Conservation (phyloP, 2,888 invertebrate species). For the Villa cingulata region DNA sequence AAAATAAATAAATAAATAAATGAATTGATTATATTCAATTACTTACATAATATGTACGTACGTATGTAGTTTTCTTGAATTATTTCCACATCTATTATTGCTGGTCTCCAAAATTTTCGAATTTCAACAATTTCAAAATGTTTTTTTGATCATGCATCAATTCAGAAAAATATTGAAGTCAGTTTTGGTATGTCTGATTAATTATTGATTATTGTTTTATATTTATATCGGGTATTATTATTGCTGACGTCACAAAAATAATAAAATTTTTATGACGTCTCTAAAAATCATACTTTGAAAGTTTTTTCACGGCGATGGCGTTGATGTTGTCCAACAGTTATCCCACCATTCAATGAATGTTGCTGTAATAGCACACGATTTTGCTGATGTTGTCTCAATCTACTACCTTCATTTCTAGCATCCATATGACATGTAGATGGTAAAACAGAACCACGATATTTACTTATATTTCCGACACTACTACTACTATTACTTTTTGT, state of each 20-base stretch:
- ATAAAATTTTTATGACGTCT: slow-evolving; percentile 34
- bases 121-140: too few species aligned
- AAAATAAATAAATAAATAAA: too few species aligned
- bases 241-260: slow-evolving; percentile 12
- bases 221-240: too few species aligned
- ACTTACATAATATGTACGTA: too few species aligned
- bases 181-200: not conserved
- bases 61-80: too few species aligned
- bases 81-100: too few species aligned
- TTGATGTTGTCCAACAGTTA: slow-evolving; percentile 19
- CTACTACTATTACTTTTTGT: not conserved
- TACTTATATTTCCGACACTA: not conserved
- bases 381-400: slow-evolving; percentile 9
- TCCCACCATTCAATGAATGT: slow-evolving; percentile 16
- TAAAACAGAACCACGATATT: not conserved
- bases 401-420: not conserved
- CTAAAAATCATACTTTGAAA: slow-evolving; percentile 38
- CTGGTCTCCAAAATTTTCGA: too few species aligned
- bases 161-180: too few species aligned
- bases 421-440: not conserved
- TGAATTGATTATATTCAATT: too few species aligned
- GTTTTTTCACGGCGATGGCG: slow-evolving; percentile 35
- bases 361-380: slow-evolving; percentile 17
- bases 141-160: too few species aligned
- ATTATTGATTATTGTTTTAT: too few species aligned